phyloP scores from a whole-genome alignment of 1,140 invertebrate genomes.

The Daktulosphaira vitifoliae region DNA sequence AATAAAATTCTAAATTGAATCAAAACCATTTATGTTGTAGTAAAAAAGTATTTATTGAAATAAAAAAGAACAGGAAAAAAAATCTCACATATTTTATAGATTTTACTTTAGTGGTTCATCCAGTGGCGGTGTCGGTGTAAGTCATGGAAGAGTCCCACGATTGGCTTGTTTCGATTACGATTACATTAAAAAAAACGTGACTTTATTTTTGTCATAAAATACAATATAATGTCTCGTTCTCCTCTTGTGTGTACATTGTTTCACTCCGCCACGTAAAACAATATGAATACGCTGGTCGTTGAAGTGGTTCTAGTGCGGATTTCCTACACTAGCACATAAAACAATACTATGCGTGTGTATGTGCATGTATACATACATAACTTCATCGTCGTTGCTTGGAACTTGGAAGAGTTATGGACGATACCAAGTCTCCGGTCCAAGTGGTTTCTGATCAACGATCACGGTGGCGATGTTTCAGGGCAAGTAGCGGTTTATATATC shows the following conservation, averaged over 20 bases:
- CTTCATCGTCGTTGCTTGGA: conserved; percentile 7
- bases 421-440: neutral
- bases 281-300: neutral
- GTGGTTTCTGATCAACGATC: too few relatives aligned
- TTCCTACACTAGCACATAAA: too few relatives aligned
- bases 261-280: neutral
- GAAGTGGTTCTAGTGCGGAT: too few relatives aligned
- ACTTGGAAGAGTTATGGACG: conserved; percentile 24
- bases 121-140: neutral
- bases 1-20: too few relatives aligned
- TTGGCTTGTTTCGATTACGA: conserved; percentile 26
- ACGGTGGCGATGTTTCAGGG: too few relatives aligned
- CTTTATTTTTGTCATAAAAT: conserved; percentile 31
- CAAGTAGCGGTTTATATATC: neutral
- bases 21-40: too few relatives aligned
- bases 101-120: neutral
- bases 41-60: too few relatives aligned
- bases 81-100: conserved; percentile 2
- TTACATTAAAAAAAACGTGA: conserved; percentile 21
- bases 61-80: neutral
- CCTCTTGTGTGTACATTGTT: conserved; percentile 6
- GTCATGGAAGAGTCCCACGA: conserved; percentile 25
- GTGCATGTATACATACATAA: neutral
- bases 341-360: neutral
- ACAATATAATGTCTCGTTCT: neutral